Conservation (phyloP, 2,888 invertebrate genomes). For the Mellilla xanthometata region DNA sequence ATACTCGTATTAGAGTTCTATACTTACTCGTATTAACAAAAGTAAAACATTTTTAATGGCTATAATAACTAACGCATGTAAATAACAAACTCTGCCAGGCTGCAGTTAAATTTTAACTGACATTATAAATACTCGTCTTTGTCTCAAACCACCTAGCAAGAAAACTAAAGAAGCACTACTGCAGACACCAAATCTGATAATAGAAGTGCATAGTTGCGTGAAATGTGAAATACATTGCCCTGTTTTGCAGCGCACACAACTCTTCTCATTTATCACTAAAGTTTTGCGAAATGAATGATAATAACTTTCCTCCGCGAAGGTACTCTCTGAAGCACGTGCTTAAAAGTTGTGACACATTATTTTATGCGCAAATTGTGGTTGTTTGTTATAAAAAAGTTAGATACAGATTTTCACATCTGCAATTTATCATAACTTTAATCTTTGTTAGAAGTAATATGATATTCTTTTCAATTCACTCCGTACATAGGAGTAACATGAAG, state of each 20-base stretch:
- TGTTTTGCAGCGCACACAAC: slow-evolving; percentile 53
- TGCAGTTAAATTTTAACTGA: background rate
- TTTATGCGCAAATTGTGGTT: background rate
- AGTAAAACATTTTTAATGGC: no score
- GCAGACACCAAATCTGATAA: slow-evolving; percentile 27
- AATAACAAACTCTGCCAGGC: no score
- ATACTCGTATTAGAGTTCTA: no score
- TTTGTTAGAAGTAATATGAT: background rate
- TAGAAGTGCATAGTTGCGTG: slow-evolving; percentile 32
- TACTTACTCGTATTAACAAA: no score
- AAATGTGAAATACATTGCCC: slow-evolving; percentile 49
- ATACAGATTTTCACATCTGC: no score
- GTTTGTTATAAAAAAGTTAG: background rate
- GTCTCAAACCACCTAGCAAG: background rate
- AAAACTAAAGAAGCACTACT: slow-evolving; percentile 24
- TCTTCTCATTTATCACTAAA: slow-evolving; percentile 66
- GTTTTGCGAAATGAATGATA: slow-evolving; percentile 64
- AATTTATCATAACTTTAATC: background rate
- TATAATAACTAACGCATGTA: no score
- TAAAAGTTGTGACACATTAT: slow-evolving; percentile 1
- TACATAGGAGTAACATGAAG: no score
- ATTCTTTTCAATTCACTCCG: no score
- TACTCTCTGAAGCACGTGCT: slow-evolving; percentile 19
- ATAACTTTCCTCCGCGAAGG: slow-evolving; percentile 50
- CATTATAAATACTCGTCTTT: background rate